A percentile compares a stretch with the other conserved stretches of the same genome.
These are phyloP conservation scores for Lepidotrigona ventralis DNA, from an alignment of 1,140 invertebrate genomes.

Conservation along the genomic window DNA sequence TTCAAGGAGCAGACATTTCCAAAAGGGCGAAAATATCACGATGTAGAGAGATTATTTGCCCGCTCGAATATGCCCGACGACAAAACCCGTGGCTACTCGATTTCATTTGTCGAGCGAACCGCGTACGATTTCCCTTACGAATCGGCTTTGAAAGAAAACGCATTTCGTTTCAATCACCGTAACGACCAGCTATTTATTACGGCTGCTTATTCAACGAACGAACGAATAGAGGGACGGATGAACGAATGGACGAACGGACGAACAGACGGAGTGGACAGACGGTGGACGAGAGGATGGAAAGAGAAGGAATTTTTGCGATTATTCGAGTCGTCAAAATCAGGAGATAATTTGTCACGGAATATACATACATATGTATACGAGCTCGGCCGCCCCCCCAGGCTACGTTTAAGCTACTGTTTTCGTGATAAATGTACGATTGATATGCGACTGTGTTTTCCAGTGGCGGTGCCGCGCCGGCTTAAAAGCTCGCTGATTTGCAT, in stretches of 20 bases:
- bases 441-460: constrained; percentile 36
- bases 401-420: constrained; percentile 45
- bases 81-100: no score
- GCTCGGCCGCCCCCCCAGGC: not conserved
- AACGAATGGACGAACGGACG: no score
- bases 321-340: constrained; percentile 35
- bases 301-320: constrained; percentile 30
- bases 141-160: not conserved
- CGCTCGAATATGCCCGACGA: no score
- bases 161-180: constrained; percentile 2
- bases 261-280: no score
- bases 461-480: not conserved
- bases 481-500: constrained; percentile 47
- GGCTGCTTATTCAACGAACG: not conserved
- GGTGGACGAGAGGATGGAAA: not conserved
- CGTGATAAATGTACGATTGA: constrained; percentile 39
- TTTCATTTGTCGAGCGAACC: not conserved
- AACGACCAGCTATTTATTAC: constrained; percentile 18
- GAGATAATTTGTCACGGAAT: constrained; percentile 40
- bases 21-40: no score
- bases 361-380: not conserved
- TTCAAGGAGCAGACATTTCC: no score
- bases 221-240: no score
- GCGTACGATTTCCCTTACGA: not conserved
- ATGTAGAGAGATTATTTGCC: no score